A percentile compares a stretch with the other conserved stretches of the same genome.
phyloP scores from a whole-genome alignment of 1,140 invertebrate genomes.

The Planococcus citri region DNA sequence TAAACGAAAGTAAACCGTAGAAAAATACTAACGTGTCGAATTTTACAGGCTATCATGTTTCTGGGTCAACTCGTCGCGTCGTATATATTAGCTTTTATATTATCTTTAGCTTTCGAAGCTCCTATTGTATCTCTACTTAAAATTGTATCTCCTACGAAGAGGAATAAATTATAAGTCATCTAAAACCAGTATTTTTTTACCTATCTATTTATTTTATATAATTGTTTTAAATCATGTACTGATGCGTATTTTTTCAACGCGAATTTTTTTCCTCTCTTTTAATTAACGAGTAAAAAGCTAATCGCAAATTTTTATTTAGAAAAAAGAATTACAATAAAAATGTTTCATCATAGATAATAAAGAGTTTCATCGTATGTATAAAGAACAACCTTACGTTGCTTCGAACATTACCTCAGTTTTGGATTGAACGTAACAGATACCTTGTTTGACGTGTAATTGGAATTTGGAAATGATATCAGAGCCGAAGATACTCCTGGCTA shows the following conservation, averaged over 20 bases:
- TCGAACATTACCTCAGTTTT: constrained; percentile 21
- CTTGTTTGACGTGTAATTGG: constrained; percentile 52
- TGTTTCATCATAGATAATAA: no score
- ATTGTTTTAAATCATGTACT: not conserved
- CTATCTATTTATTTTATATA: not conserved
- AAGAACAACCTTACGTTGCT: not conserved
- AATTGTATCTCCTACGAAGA: constrained; percentile 52
- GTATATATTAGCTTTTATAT: constrained; percentile 58
- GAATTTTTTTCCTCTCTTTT: constrained; percentile 1
- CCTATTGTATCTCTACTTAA: constrained; percentile 73
- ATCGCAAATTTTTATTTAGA: no score
- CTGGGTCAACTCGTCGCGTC: constrained; percentile 61
- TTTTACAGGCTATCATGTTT: constrained; percentile 44
- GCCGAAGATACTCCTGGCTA: constrained; percentile 47
- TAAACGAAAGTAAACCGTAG: not conserved
- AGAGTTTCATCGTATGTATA: no score
- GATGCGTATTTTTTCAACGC: not conserved
- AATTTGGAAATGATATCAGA: constrained; percentile 44
- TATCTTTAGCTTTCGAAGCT: constrained; percentile 68
- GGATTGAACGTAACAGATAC: constrained; percentile 31
- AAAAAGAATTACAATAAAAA: no score
- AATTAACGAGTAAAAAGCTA: not conserved
- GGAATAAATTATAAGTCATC: constrained; percentile 31
- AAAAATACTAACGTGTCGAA: not conserved
- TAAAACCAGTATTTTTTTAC: not conserved